Conservation (phyloP, 2,888 invertebrate species). For the Brachycybe producta region DNA sequence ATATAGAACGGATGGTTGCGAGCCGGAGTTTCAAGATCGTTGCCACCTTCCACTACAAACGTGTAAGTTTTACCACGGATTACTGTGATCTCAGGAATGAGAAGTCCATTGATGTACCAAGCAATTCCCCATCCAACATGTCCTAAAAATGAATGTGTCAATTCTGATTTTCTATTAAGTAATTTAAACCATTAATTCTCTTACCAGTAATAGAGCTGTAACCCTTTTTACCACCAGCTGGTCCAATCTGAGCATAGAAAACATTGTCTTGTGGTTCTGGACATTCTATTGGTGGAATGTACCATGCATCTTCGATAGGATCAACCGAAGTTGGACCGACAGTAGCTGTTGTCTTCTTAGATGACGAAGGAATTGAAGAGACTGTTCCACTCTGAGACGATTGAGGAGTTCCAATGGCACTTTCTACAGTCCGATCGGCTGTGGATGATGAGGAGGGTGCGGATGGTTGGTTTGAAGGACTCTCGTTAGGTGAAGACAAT, state of each 20-base stretch:
- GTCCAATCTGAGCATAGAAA: constrained; percentile 83
- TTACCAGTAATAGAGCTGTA: constrained; percentile 64
- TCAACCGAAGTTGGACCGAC: constrained; percentile 21
- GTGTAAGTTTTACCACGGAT: constrained; percentile 75
- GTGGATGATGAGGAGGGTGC: constrained; percentile 10
- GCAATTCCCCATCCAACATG: constrained; percentile 88
- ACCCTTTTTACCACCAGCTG: constrained; percentile 65
- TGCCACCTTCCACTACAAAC: constrained; percentile 74
- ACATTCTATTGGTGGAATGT: constrained; percentile 77
- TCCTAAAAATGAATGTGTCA: constrained; percentile 42
- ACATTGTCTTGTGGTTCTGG: constrained; percentile 80
- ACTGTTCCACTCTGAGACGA: background rate
- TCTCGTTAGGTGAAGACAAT: too few species aligned
- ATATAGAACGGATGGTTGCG: constrained; percentile 81
- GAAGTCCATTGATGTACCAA: constrained; percentile 81
- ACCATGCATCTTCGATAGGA: constrained; percentile 43
- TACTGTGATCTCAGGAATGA: constrained; percentile 78
- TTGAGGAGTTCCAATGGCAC: constrained; percentile 15
- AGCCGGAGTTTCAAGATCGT: constrained; percentile 61
- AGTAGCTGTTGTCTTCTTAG: constrained; percentile 51
- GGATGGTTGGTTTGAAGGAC: constrained; percentile 17
- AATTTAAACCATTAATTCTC: too few species aligned
- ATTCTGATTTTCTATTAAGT: background rate
- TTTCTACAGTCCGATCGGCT: constrained; percentile 16
- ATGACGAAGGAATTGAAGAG: constrained; percentile 41